Conservation (phyloP, 92 coral and sea anemone species). For the Paragorgia papillata region DNA sequence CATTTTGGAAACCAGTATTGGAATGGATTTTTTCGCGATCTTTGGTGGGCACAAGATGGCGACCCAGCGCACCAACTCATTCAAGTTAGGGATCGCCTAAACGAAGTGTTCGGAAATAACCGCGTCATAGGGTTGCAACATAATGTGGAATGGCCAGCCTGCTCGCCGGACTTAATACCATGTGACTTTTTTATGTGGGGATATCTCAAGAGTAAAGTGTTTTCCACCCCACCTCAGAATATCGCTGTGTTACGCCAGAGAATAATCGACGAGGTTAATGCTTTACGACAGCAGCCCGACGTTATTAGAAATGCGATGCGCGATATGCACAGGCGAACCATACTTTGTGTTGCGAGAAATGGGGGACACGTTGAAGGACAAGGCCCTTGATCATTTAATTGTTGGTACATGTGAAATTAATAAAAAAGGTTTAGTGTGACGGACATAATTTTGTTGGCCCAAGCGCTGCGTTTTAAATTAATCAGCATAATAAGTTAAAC, state of each 20-base stretch:
- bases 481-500: too few relatives aligned
- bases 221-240: slow-evolving; percentile 28
- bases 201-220: slow-evolving; percentile 25
- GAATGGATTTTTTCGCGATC: background rate
- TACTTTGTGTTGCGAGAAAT: slow-evolving; percentile 8
- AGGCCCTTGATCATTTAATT: background rate
- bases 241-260: slow-evolving; percentile 13
- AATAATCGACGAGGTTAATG: slow-evolving; percentile 19
- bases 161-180: slow-evolving; percentile 30
- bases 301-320: background rate
- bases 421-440: background rate
- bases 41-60: slow-evolving; percentile 28
- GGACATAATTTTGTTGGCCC: too few relatives aligned
- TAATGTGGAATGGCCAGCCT: slow-evolving; percentile 25
- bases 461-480: too few relatives aligned
- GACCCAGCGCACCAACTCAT: slow-evolving; percentile 20
- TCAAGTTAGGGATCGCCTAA: slow-evolving; percentile 15
- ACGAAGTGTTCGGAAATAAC: slow-evolving; percentile 12
- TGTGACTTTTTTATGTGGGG: slow-evolving; percentile 36
- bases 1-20: too few relatives aligned
- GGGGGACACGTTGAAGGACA: slow-evolving; percentile 30
- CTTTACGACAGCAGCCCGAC: slow-evolving; percentile 21
- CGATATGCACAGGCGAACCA: slow-evolving; percentile 13
- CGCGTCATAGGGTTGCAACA: slow-evolving; percentile 6
- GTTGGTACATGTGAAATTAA: background rate